Evolutionary conservation across 2,888 invertebrate genomes (phyloP), one percentile per base, ranked within the genome.

Genomic region (Odontomyia ornata): DNA sequence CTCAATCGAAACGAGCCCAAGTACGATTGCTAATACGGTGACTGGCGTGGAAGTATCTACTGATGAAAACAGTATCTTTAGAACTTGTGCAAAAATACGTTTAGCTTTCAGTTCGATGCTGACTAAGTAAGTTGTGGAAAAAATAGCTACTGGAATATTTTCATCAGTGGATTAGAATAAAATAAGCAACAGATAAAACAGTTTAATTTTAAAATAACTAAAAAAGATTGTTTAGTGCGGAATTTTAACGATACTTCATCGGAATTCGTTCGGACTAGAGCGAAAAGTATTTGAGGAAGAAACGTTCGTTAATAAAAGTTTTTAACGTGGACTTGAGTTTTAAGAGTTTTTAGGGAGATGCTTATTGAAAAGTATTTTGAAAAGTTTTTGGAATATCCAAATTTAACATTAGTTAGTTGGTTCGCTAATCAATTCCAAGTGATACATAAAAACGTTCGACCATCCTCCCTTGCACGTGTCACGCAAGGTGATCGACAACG

Each of bases 31-130:
- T n/a, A 18, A 69, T 69, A 46, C 28, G 25, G 46, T 47, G 47
- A 21, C n/a, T 65, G 21, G 7, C 65, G 69, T 30, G 69, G 0
- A 69, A 69, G 27, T 71, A 71, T 71, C 71, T 72, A 21, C 9
- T 27, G 30, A 72, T 27, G 30, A 72, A 72, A 28, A 27, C 72
- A 73, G 73, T 73, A 73, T 73, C 73, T 73, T 9, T 30, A 36
- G 73, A 73, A 73, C 73, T 57, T 60, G 18, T 57, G 36, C 25
- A 9, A 73, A 73, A 13, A 43, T 60, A 73, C 15, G 57, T 60
- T 73, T 73, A 30, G 9, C 27, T 73, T 69, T 60, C 36, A 73
- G 21, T 57, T 57, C 43, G 36, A 18, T 57, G n/a, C 36, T 60
- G 28, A 36, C 28, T 67, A 36, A 43, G 36, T 52, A 27, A 13